Evolutionary conservation across 1,140 invertebrate genomes (phyloP).

Genomic region (Diploscapter pachys): DNA sequence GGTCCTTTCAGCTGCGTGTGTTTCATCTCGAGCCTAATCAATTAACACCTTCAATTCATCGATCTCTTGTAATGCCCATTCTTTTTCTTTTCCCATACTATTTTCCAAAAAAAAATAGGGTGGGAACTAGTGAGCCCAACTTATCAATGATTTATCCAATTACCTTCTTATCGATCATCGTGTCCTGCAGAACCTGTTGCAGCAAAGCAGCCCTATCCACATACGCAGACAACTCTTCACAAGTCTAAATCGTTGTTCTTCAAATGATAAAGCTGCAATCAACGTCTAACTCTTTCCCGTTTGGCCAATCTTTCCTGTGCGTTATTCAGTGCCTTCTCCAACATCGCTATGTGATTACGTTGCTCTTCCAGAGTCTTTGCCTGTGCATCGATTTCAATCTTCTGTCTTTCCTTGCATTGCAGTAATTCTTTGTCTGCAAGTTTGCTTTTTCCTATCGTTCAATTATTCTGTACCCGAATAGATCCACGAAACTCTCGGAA

Average conservation of each 20-base stretch:
- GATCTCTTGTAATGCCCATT: too few species aligned
- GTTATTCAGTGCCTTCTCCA: conserved; percentile 83
- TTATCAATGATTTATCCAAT: not conserved
- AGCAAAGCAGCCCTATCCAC: conserved; percentile 18
- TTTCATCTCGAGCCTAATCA: conserved; percentile 22
- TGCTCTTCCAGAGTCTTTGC: conserved; percentile 82
- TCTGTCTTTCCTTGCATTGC: conserved; percentile 80
- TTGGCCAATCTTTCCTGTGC: conserved; percentile 81
- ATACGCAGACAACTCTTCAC: conserved; percentile 22
- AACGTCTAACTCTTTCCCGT: conserved; percentile 73
- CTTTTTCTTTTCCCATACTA: too few species aligned
- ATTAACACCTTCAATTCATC: too few species aligned
- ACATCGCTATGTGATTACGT: conserved; percentile 82
- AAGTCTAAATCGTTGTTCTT: conserved; percentile 13
- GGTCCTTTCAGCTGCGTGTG: conserved; percentile 24
- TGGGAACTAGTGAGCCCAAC: too few species aligned
- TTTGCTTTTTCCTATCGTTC: conserved; percentile 32
- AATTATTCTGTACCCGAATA: conserved; percentile 1
- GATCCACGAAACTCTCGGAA: not conserved
- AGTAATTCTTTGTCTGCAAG: conserved; percentile 77
- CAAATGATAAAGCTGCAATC: conserved; percentile 61
- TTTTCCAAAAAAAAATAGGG: too few species aligned
- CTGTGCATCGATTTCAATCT: conserved; percentile 83
- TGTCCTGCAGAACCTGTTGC: conserved; percentile 24
- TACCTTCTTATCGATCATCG: conserved; percentile 18